These are phyloP conservation scores for Augochlorella aurata DNA, from an alignment of 2,888 invertebrate species.

Conservation along the genomic window DNA sequence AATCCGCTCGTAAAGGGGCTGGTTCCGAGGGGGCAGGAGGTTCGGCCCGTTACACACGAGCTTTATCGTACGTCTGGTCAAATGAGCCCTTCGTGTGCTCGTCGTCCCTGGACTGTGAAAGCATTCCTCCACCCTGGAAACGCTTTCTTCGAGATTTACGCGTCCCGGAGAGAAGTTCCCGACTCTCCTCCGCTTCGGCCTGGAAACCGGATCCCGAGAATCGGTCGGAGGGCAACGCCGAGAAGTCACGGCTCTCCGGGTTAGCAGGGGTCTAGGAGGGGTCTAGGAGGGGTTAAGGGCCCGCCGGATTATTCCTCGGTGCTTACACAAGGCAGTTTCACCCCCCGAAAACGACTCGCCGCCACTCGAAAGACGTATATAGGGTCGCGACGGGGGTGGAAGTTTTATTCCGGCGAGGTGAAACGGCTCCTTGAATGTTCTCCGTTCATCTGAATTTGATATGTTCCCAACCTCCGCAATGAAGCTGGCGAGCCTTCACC, in stretches of 20 bases:
- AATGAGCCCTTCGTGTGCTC: slow-evolving; percentile 57
- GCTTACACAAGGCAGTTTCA: slow-evolving; percentile 48
- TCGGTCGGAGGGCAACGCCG: slow-evolving; percentile 32
- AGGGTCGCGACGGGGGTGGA: slow-evolving; percentile 1
- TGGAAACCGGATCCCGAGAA: slow-evolving; percentile 23
- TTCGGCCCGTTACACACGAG: slow-evolving; percentile 75
- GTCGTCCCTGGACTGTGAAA: slow-evolving; percentile 54
- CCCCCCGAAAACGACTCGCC: slow-evolving; percentile 26
- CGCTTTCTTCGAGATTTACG: slow-evolving; percentile 71
- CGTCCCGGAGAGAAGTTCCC: slow-evolving; percentile 23
- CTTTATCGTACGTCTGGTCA: slow-evolving; percentile 76
- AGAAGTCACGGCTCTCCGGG: slow-evolving; percentile 39
- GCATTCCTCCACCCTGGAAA: slow-evolving; percentile 43
- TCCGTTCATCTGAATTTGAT: slow-evolving; percentile 11
- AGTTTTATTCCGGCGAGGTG: slow-evolving; percentile 18
- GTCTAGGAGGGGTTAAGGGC: background rate
- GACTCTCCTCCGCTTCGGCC: background rate
- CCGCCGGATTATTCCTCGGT: slow-evolving; percentile 58
- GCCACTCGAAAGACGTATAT: slow-evolving; percentile 1
- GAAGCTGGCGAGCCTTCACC: background rate
- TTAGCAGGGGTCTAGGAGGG: no score
- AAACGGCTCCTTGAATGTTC: slow-evolving; percentile 9
- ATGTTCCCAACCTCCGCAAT: no score
- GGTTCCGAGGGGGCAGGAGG: slow-evolving; percentile 36
- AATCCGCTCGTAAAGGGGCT: slow-evolving; percentile 51